Conservation (phyloP, 2,888 invertebrate species). For the Folsomia candida region DNA sequence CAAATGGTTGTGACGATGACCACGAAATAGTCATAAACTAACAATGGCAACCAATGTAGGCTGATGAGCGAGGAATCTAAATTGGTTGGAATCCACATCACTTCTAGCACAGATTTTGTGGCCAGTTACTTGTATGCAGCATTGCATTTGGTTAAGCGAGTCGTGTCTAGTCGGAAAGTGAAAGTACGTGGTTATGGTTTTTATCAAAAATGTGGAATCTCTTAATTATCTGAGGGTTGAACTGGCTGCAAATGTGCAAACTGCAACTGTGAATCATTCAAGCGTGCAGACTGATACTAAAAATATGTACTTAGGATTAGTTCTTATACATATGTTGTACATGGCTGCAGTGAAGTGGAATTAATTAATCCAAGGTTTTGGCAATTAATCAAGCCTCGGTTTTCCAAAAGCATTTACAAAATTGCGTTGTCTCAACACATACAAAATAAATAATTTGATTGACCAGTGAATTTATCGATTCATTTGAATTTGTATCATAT, state of each 20-base stretch:
- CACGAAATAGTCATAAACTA: neutral
- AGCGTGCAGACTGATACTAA: neutral
- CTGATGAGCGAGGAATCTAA: too few species aligned
- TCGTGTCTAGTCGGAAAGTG: neutral
- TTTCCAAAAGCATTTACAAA: too few species aligned
- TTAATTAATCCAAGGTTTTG: slow-evolving; percentile 1
- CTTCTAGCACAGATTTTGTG: too few species aligned
- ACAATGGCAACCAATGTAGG: neutral
- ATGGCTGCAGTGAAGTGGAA: neutral
- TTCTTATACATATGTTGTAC: neutral
- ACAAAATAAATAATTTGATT: too few species aligned
- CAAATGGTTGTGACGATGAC: neutral
- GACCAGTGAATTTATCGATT: too few species aligned
- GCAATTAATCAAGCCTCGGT: neutral
- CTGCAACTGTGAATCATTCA: neutral
- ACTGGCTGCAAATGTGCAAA: neutral
- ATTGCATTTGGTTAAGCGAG: neutral
- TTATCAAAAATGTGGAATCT: too few species aligned
- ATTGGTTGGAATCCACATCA: too few species aligned
- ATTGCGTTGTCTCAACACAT: too few species aligned
- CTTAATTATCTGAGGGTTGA: neutral
- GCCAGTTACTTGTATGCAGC: too few species aligned
- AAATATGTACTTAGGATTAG: neutral
- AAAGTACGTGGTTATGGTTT: neutral
- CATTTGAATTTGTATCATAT: too few species aligned